phyloP scores from a whole-genome alignment of 2,113 vertebrate genomes.

The Riparia riparia region DNA sequence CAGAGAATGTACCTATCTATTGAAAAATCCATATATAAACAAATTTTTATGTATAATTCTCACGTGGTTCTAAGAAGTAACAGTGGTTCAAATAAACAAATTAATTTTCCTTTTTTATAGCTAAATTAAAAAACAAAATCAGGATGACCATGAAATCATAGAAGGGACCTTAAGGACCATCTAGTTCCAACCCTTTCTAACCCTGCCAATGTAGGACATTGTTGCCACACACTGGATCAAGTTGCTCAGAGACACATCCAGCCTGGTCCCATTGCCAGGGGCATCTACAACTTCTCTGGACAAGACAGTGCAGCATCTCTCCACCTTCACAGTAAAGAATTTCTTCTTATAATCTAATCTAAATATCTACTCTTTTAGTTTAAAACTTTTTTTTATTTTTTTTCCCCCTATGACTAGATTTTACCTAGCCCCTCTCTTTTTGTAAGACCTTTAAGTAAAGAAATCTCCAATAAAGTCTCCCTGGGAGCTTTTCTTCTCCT shows the following conservation, averaged over 20 bases:
- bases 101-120: neutral
- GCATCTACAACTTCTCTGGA: no score
- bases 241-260: neutral
- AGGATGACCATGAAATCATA: neutral
- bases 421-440: neutral
- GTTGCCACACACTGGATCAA: neutral
- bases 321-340: neutral
- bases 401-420: neutral
- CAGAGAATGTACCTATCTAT: neutral
- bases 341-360: neutral
- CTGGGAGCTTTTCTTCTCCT: neutral
- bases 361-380: neutral
- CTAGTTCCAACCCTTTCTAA: neutral
- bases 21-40: neutral
- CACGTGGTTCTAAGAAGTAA: neutral
- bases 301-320: rapidly evolving
- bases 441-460: neutral
- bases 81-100: neutral
- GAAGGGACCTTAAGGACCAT: neutral
- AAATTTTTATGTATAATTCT: neutral
- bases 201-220: neutral
- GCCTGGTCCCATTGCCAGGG: neutral
- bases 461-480: neutral
- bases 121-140: neutral
- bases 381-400: neutral